Evolutionary conservation across 2,888 invertebrate genomes (phyloP), one percentile per base, ranked within the genome.

Genomic region (Eupithecia vulgata): DNA sequence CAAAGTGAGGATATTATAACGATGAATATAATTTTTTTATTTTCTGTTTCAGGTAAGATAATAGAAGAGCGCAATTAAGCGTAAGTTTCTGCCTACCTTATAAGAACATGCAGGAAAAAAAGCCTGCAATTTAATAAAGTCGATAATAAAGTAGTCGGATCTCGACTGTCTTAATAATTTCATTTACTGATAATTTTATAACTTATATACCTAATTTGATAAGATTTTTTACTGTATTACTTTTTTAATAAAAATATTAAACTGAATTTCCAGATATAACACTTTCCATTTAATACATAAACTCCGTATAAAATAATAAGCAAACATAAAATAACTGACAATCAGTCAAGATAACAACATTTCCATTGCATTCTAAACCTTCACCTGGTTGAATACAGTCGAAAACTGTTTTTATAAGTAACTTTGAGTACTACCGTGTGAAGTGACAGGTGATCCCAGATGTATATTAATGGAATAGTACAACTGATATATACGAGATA

Each of bases 401-500:
- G 68, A 70, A 67, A 73, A 73, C 66, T 66, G 74, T 45, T 71
- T 34, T 17, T 59, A 30, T 61, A 61, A 35, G 40, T 68, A 73
- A 67, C 61, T 42, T 69, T 13, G 61, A 69, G 61, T 61, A 73
- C 76, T 73, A 77, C 71, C 83, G 88, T 90, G 90, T 25, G 88
- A 90, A 79, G 72, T 45, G 79, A 81, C 90, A 91, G 88, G 83
- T 90, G 90, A 78, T 78, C 78, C 73, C 71, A 73, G 73, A 69
- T 78, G 79, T 81, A 82, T 84, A 72, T 75, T 78, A 83, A 83
- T 83, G 82, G 81, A 83, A 84, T 83, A 82, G 78, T 82, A 76
- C 82, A 79, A 74, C 82, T 78, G 86, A 87, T 88, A 87, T 79
- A 77, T 74, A 52, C 86, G 90, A n/a, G n/a, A 90, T 90, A 90